A percentile compares a stretch with the other conserved stretches of the same genome.
Conservation (phyloP, 2,797 vertebrate genomes). For the Naso thynnoides region DNA sequence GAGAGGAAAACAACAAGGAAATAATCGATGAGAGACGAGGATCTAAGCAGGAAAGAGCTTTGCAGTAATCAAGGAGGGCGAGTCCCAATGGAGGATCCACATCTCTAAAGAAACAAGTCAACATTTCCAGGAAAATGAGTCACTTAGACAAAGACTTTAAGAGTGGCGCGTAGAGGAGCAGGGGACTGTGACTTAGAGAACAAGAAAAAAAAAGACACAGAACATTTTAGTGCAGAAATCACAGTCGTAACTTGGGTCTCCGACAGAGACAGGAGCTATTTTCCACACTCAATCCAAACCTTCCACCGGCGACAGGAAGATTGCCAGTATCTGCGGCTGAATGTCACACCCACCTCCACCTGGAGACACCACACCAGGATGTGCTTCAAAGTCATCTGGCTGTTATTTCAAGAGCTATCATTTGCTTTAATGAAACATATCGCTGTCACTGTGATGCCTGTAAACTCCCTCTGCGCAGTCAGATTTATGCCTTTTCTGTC, state of each 20-base stretch:
- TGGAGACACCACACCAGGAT: constrained; percentile 19
- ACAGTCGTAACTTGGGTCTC: constrained; percentile 1
- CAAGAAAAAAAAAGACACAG: neutral
- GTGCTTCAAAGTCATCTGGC: constrained; percentile 18
- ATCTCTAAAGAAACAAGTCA: constrained; percentile 58
- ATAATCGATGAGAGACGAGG: constrained; percentile 46
- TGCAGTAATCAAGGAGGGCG: constrained; percentile 68
- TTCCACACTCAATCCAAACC: constrained; percentile 46
- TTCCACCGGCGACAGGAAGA: constrained; percentile 41
- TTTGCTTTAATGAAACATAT: constrained; percentile 43
- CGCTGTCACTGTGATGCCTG: constrained; percentile 13
- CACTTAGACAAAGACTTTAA: constrained; percentile 40
- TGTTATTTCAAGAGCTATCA: constrained; percentile 24
- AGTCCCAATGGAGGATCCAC: constrained; percentile 55
- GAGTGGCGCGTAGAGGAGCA: neutral
- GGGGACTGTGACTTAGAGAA: neutral
- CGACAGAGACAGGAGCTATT: constrained; percentile 23
- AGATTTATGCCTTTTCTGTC: neutral
- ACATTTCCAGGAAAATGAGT: constrained; percentile 61
- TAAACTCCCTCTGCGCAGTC: neutral
- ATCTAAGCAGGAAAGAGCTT: constrained; percentile 51
- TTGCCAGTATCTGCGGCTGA: constrained; percentile 25
- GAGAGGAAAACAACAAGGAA: constrained; percentile 45
- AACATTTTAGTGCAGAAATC: constrained; percentile 19
- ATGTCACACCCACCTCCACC: constrained; percentile 27